A percentile compares a stretch with the other conserved stretches of the same genome.
These are phyloP conservation scores for Glaucopsyche alexis DNA, from an alignment of 2,888 invertebrate species.

Conservation along the genomic window DNA sequence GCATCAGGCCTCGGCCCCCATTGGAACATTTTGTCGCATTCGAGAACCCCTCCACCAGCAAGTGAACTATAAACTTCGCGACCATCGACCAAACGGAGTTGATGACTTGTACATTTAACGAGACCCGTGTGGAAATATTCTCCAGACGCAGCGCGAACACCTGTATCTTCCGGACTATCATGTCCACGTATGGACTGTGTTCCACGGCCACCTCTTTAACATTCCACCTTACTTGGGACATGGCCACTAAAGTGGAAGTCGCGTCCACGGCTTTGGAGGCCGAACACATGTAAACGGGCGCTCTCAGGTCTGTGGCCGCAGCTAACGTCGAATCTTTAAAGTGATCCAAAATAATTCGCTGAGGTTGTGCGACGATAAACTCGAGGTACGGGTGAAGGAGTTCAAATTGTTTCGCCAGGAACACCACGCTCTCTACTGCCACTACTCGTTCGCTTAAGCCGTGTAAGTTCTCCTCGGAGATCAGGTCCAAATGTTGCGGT, in stretches of 20 bases:
- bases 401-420: constrained; percentile 93
- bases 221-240: constrained; percentile 97
- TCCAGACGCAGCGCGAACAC: constrained; percentile 88
- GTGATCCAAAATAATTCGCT: constrained; percentile 83
- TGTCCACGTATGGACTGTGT: constrained; percentile 93
- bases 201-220: constrained; percentile 96
- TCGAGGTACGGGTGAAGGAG: constrained; percentile 91
- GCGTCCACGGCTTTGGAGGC: constrained; percentile 90
- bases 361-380: constrained; percentile 87
- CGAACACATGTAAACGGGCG: constrained; percentile 93
- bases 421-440: constrained; percentile 95
- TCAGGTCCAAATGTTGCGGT: constrained; percentile 58
- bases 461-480: constrained; percentile 84
- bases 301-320: constrained; percentile 86
- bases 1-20: constrained; percentile 98
- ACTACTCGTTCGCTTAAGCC: constrained; percentile 93
- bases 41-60: constrained; percentile 96
- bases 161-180: constrained; percentile 86
- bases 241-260: constrained; percentile 86
- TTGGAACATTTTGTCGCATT: constrained; percentile 96
- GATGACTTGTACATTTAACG: constrained; percentile 84
- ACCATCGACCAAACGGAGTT: constrained; percentile 92
- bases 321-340: constrained; percentile 87
- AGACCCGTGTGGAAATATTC: constrained; percentile 84
- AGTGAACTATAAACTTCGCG: constrained; percentile 90